Evolutionary conservation across 2,113 vertebrate species (phyloP), one percentile per base, ranked within the genome.

Genomic region (Barbus barbus): DNA sequence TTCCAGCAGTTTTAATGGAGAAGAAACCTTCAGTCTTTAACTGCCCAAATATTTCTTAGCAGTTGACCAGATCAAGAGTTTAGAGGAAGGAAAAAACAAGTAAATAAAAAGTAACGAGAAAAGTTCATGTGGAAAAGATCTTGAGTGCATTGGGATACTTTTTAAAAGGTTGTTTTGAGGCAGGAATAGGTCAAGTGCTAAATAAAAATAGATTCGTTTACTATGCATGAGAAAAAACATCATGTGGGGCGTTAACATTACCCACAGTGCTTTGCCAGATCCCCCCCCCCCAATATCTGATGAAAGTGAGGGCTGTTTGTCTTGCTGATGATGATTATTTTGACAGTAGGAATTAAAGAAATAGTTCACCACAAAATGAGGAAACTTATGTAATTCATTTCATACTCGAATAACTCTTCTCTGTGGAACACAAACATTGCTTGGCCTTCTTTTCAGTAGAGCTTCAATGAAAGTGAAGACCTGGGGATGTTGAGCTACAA

Each of bases 101-200:
- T 69, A 69, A 20, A 72, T 44, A 14, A 24, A 44, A 41, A 4
- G 16, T 20, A 20, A n/a, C 5, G 33, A 38, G 8, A n/a, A 69
- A 8, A 69, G 65, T 69, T 67, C 16, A 69, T 46, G 88, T 89
- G 89, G 89, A 83, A 77, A 73, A 88, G 44, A n/a, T n/a, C n/a
- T n/a, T n/a, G 9, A 18, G 9, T 12, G 69, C n/a, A 44, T 73
- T 12, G 5, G 33, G 71, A 16, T 7, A 44, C 38, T 41, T 72
- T 73, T 73, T 73, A 16, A 44, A 72, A 73, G 69, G 71, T 73
- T 73, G n/a, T 81, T 46, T 58, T 48, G 67, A 73, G 58, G 46
- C 44, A 36, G 24, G n/a, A 44, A 9, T 44, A 61, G 77, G 77
- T 61, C 56, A 78, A 78, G 33, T 61, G 77, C 63, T 41, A 78